phyloP scores from a whole-genome alignment of 2,888 invertebrate genomes.

The Esperia sulphurella region DNA sequence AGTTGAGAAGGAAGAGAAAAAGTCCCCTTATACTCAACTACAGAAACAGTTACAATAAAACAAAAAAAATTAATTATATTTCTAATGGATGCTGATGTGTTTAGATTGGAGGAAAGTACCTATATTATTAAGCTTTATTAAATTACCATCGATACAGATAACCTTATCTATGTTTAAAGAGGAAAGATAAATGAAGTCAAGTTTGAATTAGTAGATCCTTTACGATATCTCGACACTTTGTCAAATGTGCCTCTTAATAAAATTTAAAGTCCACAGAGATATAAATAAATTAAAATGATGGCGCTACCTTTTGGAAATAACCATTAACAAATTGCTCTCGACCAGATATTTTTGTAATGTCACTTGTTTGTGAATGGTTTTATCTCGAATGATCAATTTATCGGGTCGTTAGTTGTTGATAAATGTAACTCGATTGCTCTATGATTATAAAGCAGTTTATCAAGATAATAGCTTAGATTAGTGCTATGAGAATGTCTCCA shows the following conservation, averaged over 20 bases:
- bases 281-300: conserved; percentile 50
- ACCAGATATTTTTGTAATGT: conserved; percentile 66
- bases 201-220: conserved; percentile 62
- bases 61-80: background rate
- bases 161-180: conserved; percentile 46
- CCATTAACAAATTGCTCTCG: conserved; percentile 63
- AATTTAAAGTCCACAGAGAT: conserved; percentile 48
- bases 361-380: conserved; percentile 59
- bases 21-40: background rate
- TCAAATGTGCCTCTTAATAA: conserved; percentile 60
- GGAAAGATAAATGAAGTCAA: conserved; percentile 47
- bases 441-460: conserved; percentile 66
- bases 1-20: too few relatives aligned
- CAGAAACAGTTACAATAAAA: background rate
- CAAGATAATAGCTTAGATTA: conserved; percentile 58
- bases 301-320: conserved; percentile 60
- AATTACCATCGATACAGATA: conserved; percentile 39
- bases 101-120: background rate
- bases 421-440: conserved; percentile 59
- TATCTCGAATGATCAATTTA: conserved; percentile 69
- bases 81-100: conserved; percentile 20
- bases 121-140: conserved; percentile 32
- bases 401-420: conserved; percentile 67
- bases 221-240: conserved; percentile 53
- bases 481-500: conserved; percentile 48